Evolutionary conservation across 1,140 invertebrate genomes (phyloP), one percentile per base, ranked within the genome.

Genomic region (Heliconius congener): DNA sequence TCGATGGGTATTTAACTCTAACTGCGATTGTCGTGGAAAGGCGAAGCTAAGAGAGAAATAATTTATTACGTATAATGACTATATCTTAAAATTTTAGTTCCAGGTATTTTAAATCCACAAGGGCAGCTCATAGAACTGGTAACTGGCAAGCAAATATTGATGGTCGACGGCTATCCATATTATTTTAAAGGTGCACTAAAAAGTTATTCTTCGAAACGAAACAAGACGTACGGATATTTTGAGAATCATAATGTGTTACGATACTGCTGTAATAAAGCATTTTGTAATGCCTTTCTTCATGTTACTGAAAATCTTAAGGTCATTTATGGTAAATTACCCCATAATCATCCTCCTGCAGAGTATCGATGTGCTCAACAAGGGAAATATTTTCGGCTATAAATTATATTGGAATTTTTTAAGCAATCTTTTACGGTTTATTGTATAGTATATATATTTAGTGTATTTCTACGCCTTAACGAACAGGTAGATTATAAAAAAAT

Each of bases 111-210:
- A 66, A 66, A 66, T 66, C 23, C 60, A 30, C 60, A 27, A 71
- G 76, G 76, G 23, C 18, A 77, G 52, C 70, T 77, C 19, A 72
- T 77, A 55, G 70, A 77, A 77, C 30, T 77, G 76, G 46, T 77
- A 37, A 71, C 71, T 42, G 76, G 76, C 19, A 72, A 72, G 72
- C 66, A 52, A 3, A 50, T 72, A 8, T 77, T 77, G 19, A 19
- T 77, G 50, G 42, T 77, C 27, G 46, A 77, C 37, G 46, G 30
- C 3, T 77, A 77, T 77, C 30, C 76, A 1, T 77, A 77, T 72
- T 77, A 77, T 55, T 71, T 55, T 50, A 77, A 77, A 34, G 46
- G 39, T 72, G 19, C 5, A 50, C 34, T 77, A 50, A 77, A 37
- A 37, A 39, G 46, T 77, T 19, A 71, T 55, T 19, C 19, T 0